Percentiles rank a stretch among this genome's conserved stretches.
Evolutionary conservation across 2,888 invertebrate genomes (phyloP).

Genomic region (Tetropium fuscum): DNA sequence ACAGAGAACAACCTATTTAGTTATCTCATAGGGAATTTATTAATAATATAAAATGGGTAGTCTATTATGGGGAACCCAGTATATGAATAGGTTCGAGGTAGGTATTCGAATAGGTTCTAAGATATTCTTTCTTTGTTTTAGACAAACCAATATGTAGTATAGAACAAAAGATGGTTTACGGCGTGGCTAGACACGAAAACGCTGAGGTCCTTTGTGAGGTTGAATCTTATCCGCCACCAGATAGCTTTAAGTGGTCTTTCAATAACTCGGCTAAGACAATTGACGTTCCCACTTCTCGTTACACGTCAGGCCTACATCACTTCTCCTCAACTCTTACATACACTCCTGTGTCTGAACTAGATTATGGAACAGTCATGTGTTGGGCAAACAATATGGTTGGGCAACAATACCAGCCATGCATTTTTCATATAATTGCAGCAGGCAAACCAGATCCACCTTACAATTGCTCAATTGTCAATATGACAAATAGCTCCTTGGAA

Average conservation of each 20-base stretch:
- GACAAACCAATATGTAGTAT: slow-evolving; percentile 86
- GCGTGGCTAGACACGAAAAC: slow-evolving; percentile 85
- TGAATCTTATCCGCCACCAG: slow-evolving; percentile 85
- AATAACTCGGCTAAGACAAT: slow-evolving; percentile 88
- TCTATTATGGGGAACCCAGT: too few species aligned
- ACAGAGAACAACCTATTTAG: too few species aligned
- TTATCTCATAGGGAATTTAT: too few species aligned
- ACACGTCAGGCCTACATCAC: slow-evolving; percentile 67
- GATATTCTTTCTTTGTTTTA: slow-evolving; percentile 65
- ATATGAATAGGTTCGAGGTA: too few species aligned
- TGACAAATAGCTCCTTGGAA: slow-evolving; percentile 82
- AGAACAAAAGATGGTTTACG: slow-evolving; percentile 83
- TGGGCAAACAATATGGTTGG: slow-evolving; percentile 80
- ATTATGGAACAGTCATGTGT: slow-evolving; percentile 79
- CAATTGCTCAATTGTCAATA: slow-evolving; percentile 82
- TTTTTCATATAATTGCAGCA: slow-evolving; percentile 80
- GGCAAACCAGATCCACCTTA: slow-evolving; percentile 83
- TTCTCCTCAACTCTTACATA: slow-evolving; percentile 79
- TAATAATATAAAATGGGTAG: too few species aligned
- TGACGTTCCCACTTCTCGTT: slow-evolving; percentile 79
- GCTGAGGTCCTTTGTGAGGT: slow-evolving; percentile 86
- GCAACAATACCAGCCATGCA: slow-evolving; percentile 79
- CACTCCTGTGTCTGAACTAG: slow-evolving; percentile 79
- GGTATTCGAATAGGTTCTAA: too few species aligned
- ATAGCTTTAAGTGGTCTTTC: slow-evolving; percentile 88